These are phyloP conservation scores for Campoletis raptor DNA, from an alignment of 2,888 invertebrate genomes.

Conservation along the genomic window DNA sequence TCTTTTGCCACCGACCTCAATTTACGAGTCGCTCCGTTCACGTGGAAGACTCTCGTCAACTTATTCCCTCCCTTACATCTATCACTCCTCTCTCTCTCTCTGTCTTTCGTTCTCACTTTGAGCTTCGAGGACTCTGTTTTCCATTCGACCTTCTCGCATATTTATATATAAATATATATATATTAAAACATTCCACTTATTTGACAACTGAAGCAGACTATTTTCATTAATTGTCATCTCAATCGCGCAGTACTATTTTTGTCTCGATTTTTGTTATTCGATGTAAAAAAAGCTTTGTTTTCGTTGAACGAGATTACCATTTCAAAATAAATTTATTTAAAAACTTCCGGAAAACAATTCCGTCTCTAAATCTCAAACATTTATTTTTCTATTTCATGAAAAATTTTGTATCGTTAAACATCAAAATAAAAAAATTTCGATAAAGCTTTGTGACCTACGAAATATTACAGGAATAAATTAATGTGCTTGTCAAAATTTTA, in stretches of 20 bases:
- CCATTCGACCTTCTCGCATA: constrained; percentile 48
- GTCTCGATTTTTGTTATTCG: neutral
- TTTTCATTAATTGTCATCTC: constrained; percentile 24
- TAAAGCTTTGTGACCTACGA: no score
- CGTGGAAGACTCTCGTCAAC: constrained; percentile 67
- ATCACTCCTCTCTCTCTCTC: constrained; percentile 62
- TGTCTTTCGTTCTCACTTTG: constrained; percentile 49
- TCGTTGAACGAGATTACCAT: neutral
- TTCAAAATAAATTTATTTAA: neutral
- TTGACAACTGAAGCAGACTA: neutral
- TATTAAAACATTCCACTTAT: constrained; percentile 27
- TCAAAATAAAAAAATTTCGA: no score
- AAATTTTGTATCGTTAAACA: no score
- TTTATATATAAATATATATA: constrained; percentile 23
- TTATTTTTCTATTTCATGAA: neutral
- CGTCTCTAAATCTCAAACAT: neutral
- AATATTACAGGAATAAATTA: no score
- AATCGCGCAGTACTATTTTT: neutral
- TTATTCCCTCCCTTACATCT: constrained; percentile 46
- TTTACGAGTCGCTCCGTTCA: constrained; percentile 73
- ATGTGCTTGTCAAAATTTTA: no score
- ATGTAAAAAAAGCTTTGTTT: neutral
- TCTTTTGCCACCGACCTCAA: constrained; percentile 75
- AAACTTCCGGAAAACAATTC: neutral
- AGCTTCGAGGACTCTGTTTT: constrained; percentile 31